phyloP scores from a whole-genome alignment of 2,888 invertebrate species.

The Lasius fuliginosus region DNA sequence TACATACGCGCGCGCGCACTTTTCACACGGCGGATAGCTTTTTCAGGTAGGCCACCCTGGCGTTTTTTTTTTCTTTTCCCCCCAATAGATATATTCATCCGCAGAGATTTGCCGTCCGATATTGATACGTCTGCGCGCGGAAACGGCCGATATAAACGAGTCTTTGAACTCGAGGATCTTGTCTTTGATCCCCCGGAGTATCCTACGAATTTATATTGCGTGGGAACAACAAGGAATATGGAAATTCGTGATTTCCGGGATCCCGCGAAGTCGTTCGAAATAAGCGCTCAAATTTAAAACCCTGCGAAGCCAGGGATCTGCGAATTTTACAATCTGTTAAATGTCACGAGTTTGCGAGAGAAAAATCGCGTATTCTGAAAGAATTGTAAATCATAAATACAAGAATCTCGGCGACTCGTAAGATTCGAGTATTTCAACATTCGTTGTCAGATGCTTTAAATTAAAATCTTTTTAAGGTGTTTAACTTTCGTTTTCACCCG shows the following conservation, averaged over 20 bases:
- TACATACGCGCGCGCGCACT: constrained; percentile 1
- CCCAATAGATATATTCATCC: constrained; percentile 3
- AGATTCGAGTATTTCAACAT: not conserved
- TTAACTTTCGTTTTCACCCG: not conserved
- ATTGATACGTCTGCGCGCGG: constrained; percentile 24
- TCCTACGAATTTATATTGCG: not conserved
- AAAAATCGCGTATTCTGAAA: too few relatives aligned
- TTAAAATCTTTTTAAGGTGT: not conserved
- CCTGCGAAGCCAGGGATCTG: not conserved
- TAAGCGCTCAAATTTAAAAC: not conserved
- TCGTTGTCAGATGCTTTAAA: not conserved
- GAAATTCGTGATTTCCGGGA: constrained; percentile 11
- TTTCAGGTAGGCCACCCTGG: constrained; percentile 11
- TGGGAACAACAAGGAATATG: not conserved
- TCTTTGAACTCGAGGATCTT: not conserved
- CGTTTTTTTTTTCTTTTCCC: not conserved
- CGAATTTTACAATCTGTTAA: not conserved
- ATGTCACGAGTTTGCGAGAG: not conserved
- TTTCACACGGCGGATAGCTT: constrained; percentile 25
- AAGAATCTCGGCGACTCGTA: too few relatives aligned
- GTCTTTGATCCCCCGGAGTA: not conserved
- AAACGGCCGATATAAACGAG: constrained; percentile 10
- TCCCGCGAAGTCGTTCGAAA: not conserved
- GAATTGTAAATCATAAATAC: not conserved
- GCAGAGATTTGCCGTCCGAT: constrained; percentile 32